Evolutionary conservation across 2,113 vertebrate species (phyloP).

Genomic region (Engraulis encrasicolus): DNA sequence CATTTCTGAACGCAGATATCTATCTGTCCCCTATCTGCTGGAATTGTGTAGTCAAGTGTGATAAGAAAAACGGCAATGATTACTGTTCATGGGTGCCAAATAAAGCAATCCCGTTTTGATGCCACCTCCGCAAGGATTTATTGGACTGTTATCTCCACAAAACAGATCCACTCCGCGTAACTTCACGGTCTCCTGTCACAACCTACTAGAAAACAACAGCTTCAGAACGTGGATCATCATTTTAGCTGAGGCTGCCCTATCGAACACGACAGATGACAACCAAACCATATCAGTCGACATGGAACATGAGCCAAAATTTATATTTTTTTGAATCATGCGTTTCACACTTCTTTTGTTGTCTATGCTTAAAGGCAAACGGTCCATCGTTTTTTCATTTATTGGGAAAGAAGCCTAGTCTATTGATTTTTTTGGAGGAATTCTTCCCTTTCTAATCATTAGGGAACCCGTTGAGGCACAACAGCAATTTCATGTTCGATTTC

Average conservation of each 20-base stretch:
- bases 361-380: conserved; percentile 24
- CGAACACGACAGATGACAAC: not conserved
- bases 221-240: not conserved
- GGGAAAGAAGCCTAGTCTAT: conserved; percentile 44
- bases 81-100: not conserved
- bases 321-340: not conserved
- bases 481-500: conserved; percentile 2
- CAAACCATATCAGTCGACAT: not conserved
- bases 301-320: not conserved
- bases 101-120: not conserved
- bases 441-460: not conserved
- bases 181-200: not conserved
- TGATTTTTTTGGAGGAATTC: conserved; percentile 54
- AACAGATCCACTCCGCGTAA: not conserved
- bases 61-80: not conserved
- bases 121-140: not conserved
- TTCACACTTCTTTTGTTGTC: conserved; percentile 35
- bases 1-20: not conserved
- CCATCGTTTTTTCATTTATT: conserved; percentile 46
- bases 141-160: not conserved
- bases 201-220: not conserved
- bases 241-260: not conserved
- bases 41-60: not conserved
- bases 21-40: not conserved
- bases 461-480: not conserved